Conservation (phyloP, 2,888 invertebrate genomes). For the Diaphora mendica region DNA sequence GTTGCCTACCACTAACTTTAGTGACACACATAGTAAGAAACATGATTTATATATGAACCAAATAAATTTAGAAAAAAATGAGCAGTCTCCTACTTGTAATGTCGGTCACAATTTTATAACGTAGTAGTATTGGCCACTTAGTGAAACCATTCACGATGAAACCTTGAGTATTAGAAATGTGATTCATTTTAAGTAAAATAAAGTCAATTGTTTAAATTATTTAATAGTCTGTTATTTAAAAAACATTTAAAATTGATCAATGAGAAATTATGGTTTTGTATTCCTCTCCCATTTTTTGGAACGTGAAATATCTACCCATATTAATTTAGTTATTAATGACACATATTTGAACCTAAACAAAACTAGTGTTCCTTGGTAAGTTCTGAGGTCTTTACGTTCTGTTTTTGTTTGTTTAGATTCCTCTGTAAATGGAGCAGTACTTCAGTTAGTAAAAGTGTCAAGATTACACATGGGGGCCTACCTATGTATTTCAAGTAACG, state of each 20-base stretch:
- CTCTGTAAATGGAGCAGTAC: conserved; percentile 88
- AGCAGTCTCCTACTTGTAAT: neutral
- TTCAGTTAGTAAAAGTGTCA: conserved; percentile 89
- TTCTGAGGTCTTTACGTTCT: neutral
- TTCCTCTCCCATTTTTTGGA: neutral
- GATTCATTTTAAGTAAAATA: neutral
- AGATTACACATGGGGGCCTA: conserved; percentile 92
- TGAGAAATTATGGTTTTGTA: neutral
- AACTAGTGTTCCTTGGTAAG: neutral
- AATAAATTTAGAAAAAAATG: neutral
- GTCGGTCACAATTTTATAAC: neutral
- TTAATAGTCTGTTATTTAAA: neutral
- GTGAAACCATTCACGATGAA: neutral
- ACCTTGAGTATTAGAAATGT: neutral
- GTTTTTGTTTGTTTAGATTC: conserved; percentile 78
- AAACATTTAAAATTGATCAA: neutral
- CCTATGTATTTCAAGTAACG: conserved; percentile 92
- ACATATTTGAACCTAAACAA: neutral
- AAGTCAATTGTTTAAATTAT: neutral
- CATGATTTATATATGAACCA: neutral
- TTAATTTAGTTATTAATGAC: neutral
- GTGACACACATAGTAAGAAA: conserved; percentile 80
- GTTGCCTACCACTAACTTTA: conserved; percentile 83
- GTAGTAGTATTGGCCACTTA: neutral
- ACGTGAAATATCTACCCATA: too few species aligned